phyloP scores from a whole-genome alignment of 2,113 vertebrate species.

The Chloroceryle aenea region DNA sequence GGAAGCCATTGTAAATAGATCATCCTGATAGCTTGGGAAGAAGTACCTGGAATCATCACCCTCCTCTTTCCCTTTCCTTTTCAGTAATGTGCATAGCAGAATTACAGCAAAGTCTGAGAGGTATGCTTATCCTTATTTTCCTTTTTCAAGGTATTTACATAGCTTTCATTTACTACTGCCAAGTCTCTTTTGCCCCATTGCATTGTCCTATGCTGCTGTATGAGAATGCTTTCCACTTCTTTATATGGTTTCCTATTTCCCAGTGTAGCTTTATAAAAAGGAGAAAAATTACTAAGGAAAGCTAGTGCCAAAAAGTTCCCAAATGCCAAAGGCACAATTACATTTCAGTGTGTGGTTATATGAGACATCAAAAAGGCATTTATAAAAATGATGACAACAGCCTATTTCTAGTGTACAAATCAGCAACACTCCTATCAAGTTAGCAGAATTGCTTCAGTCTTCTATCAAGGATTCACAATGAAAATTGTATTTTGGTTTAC shows the following conservation, averaged over 20 bases:
- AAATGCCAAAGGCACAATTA: not conserved
- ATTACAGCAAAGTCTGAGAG: not conserved
- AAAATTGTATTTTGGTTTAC: not conserved
- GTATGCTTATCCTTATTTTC: not conserved
- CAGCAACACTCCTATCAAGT: not conserved
- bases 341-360: accelerated
- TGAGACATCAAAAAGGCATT: not conserved
- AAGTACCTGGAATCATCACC: not conserved
- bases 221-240: not conserved
- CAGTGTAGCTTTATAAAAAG: not conserved
- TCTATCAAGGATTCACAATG: not conserved
- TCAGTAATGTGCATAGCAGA: not conserved
- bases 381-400: not conserved
- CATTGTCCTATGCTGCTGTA: not conserved
- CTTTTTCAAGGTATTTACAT: not conserved
- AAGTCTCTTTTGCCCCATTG: not conserved
- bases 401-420: not conserved
- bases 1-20: not conserved
- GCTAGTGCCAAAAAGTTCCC: not conserved
- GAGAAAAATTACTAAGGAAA: not conserved
- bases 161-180: not conserved
- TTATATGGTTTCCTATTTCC: not conserved
- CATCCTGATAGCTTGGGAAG: not conserved
- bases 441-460: not conserved
- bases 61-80: not conserved